Evolutionary conservation across 2,797 vertebrate species (phyloP).

Genomic region (Carapus acus): DNA sequence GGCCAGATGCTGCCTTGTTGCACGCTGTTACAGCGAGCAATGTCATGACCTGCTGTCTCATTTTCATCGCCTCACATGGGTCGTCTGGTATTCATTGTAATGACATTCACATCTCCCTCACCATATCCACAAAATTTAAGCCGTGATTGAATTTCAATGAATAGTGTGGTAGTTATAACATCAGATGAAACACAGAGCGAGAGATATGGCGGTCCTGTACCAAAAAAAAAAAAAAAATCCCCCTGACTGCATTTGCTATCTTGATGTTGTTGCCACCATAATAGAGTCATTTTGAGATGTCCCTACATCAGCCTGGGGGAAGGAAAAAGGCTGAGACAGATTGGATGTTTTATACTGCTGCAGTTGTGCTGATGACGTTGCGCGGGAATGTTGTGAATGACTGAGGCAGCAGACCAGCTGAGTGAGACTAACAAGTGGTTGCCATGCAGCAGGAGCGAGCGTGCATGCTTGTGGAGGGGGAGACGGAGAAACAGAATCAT

Average conservation of each 20-base stretch:
- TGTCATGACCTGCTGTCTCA: conserved; percentile 31
- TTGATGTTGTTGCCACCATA: too few species aligned
- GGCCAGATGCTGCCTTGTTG: conserved; percentile 36
- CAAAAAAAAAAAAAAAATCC: too few species aligned
- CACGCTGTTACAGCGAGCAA: conserved; percentile 24
- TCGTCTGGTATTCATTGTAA: conserved; percentile 21
- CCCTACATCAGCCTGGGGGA: too few species aligned
- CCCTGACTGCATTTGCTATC: too few species aligned
- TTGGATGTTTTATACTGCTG: conserved; percentile 47
- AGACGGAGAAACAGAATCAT: conserved; percentile 73
- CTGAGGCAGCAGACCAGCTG: conserved; percentile 63
- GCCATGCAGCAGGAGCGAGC: conserved; percentile 67
- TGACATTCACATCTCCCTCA: conserved; percentile 14
- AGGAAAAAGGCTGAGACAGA: conserved; percentile 15
- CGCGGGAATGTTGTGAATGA: conserved; percentile 57
- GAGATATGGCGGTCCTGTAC: too few species aligned
- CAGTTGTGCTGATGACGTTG: conserved; percentile 41
- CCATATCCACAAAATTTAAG: conserved; percentile 17
- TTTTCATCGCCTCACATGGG: conserved; percentile 7
- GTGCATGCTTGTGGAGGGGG: conserved; percentile 60
- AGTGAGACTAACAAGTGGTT: conserved; percentile 75
- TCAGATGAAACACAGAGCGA: conserved; percentile 44
- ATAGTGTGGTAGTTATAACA: conserved; percentile 58
- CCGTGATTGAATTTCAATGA: conserved; percentile 40
- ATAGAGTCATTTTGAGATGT: too few species aligned